A percentile compares a stretch with the other conserved stretches of the same genome.
Conservation (phyloP, 2,888 invertebrate species). For the Fissipunctia ypsillon region DNA sequence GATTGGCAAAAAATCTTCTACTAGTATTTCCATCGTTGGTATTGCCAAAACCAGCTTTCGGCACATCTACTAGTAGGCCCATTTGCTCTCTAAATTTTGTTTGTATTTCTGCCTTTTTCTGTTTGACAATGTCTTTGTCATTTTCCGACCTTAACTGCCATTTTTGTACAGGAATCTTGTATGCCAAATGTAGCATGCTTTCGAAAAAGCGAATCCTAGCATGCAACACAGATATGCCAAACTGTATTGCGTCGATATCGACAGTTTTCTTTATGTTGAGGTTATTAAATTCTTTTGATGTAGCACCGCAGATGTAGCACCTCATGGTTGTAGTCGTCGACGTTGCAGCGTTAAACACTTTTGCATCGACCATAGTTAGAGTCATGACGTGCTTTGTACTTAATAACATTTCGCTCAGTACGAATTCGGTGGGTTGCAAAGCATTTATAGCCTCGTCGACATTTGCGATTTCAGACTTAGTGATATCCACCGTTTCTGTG, state of each 20-base stretch:
- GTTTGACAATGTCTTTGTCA: neutral
- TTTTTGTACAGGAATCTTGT: no score
- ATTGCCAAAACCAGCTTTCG: conserved; percentile 8
- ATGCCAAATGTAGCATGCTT: no score
- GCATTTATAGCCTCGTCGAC: conserved; percentile 37
- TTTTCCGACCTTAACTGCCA: no score
- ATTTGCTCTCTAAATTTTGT: conserved; percentile 4
- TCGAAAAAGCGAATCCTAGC: no score
- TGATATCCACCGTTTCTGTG: conserved; percentile 60
- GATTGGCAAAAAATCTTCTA: conserved; percentile 28
- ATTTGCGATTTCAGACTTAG: conserved; percentile 63
- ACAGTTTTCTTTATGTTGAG: conserved; percentile 3
- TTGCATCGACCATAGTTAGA: conserved; percentile 48
- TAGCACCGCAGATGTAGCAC: conserved; percentile 28
- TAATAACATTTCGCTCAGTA: conserved; percentile 2
- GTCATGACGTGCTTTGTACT: conserved; percentile 7
- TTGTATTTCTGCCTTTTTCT: conserved; percentile 12
- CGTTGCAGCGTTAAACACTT: conserved; percentile 38
- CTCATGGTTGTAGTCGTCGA: conserved; percentile 20
- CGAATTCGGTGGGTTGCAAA: conserved; percentile 14
- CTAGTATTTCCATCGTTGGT: conserved; percentile 4
- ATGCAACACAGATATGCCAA: no score
- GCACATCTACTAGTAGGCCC: no score
- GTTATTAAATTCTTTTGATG: conserved; percentile 31
- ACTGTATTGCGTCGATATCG: conserved; percentile 12